Conservation (phyloP, 2,888 invertebrate species). For the Deroplatys truncata region DNA sequence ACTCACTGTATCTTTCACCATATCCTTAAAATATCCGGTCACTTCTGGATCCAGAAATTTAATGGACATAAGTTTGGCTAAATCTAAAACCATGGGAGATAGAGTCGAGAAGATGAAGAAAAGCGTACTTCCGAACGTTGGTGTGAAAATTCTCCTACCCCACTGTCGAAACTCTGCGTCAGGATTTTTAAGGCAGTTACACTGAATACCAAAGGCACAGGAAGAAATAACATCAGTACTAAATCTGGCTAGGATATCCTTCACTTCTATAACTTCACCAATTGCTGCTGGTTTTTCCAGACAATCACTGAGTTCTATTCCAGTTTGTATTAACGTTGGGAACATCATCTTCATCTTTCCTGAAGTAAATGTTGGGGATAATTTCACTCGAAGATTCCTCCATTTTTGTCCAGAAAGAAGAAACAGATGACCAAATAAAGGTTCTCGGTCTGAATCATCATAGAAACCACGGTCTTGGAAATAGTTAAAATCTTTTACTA, state of each 20-base stretch:
- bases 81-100: neutral
- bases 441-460: slow-evolving; percentile 23
- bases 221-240: slow-evolving; percentile 40
- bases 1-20: slow-evolving; percentile 41
- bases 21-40: slow-evolving; percentile 41
- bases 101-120: slow-evolving; percentile 36
- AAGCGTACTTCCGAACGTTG: slow-evolving; percentile 36
- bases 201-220: slow-evolving; percentile 46
- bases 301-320: slow-evolving; percentile 34
- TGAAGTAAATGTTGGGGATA: slow-evolving; percentile 54
- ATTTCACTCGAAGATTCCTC: slow-evolving; percentile 50
- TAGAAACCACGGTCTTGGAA: slow-evolving; percentile 22
- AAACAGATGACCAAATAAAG: slow-evolving; percentile 35
- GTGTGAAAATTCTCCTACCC: slow-evolving; percentile 36
- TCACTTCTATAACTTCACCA: slow-evolving; percentile 30
- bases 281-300: slow-evolving; percentile 24
- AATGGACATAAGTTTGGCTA: slow-evolving; percentile 18
- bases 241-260: slow-evolving; percentile 30
- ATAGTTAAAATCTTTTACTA: slow-evolving; percentile 15
- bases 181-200: slow-evolving; percentile 38
- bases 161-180: slow-evolving; percentile 42
- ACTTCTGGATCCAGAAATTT: neutral
- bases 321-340: slow-evolving; percentile 47
- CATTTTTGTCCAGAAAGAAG: slow-evolving; percentile 38
- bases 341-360: slow-evolving; percentile 51